Evolutionary conservation across 2,113 vertebrate species (phyloP), one percentile per base, ranked within the genome.

Genomic region (Carassius carassius): DNA sequence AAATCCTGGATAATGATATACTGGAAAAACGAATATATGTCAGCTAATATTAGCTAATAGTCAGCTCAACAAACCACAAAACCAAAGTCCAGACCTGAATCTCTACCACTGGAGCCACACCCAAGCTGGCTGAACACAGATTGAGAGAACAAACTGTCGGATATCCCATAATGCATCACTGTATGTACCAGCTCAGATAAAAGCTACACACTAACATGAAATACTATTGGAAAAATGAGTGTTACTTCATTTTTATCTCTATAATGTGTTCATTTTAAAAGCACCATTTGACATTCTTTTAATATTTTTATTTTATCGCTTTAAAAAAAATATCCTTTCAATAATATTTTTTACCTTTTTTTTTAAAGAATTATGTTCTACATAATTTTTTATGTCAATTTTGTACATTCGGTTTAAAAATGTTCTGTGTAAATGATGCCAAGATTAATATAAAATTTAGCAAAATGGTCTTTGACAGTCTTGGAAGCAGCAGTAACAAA

Each of bases 21-120:
- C 10, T 7, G 12, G 41, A 47, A 47, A 62, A 37, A 32, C 17
- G 0, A 19, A 80, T 49, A 67, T 32, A 8, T 65, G 78, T n/a
- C 29, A 41, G 54, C 76, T 62, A 62, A 41, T 78, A 78, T 78
- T 62, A n/a, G 19, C 12, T 41, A 62, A 62, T 62, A 60, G 19
- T 16, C 32, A 14, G 12, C 8, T 41, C 19, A 37, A 37, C 19
- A 62, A 78, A 60, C 76, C 83, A 85, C 79, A 69, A 80, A 89
- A 91, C 85, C 87, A 88, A 92, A 92, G 90, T 92, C 91, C 90
- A 92, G 73, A 88, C 76, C 58, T 91, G 83, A 91, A 83, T 92
- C 88, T 88, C 84, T 92, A 91, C 84, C 90, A 92, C 89, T 90
- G 91, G 90, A 88, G 70, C 78, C 88, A 84, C 86, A 86, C 82